Evolutionary conservation across 2,888 invertebrate species (phyloP).

Genomic region (Drosophila limbata): DNA sequence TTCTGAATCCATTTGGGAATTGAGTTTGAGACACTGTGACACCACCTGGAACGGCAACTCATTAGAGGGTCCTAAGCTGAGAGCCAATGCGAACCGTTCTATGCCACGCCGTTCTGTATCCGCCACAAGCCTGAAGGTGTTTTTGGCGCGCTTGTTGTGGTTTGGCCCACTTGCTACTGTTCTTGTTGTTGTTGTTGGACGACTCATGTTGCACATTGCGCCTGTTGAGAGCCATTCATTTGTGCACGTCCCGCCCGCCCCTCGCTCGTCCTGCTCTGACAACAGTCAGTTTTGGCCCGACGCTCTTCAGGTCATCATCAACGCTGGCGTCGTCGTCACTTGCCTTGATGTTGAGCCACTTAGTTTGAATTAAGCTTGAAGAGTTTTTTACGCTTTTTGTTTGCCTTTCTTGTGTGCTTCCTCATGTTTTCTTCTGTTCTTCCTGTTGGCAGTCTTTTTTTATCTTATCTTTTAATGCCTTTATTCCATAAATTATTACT

Average conservation of each 20-base stretch:
- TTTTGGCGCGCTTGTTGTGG: conserved; percentile 40
- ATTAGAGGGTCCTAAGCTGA: conserved; percentile 41
- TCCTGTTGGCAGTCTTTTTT: conserved; percentile 33
- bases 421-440: conserved; percentile 11
- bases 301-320: conserved; percentile 64
- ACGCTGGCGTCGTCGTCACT: conserved; percentile 59
- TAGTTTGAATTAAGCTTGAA: conserved; percentile 64
- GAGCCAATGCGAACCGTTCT: conserved; percentile 6
- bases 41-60: conserved; percentile 29
- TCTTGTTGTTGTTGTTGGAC: conserved; percentile 25
- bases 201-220: conserved; percentile 74
- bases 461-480: conserved; percentile 48
- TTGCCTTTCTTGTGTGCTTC: conserved; percentile 3
- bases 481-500: conserved; percentile 66
- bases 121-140: conserved; percentile 34
- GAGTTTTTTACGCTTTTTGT: conserved; percentile 52
- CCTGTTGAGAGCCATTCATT: conserved; percentile 76
- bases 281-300: conserved; percentile 26
- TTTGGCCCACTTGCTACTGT: conserved; percentile 32
- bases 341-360: conserved; percentile 74
- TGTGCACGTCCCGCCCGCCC: conserved; percentile 19
- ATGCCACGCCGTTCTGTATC: background rate
- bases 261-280: background rate
- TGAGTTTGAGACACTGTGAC: conserved; percentile 39
- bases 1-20: background rate